Base-by-base conservation (phyloP, 1,140 invertebrate species). In the Platyscapa corneri region DNA sequence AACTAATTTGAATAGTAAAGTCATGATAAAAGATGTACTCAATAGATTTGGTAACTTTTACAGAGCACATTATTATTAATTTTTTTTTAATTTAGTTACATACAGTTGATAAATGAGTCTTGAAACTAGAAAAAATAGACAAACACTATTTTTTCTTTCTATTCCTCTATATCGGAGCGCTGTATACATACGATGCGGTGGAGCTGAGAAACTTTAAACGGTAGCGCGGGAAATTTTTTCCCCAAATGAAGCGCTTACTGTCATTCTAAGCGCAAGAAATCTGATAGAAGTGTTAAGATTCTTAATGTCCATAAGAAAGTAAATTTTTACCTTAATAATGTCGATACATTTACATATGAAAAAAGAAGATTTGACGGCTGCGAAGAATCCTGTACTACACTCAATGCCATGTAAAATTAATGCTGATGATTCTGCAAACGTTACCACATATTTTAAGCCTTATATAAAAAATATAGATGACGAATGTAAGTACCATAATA, bases 401-500 rank as follows among this genome's bases (percentile, higher is more conserved):
- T 95, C 95, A 77, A 93, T 97, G 83, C 97, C 97, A 6, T 97
- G 95, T 89, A 95, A 96, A 93, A 95, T 97, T 78, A 92, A 96
- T 83, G 94, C 94, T 10, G 94, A 97, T 88, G 96, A 96, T 70
- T 89, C 94, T 27, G 96, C 96, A 0, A 95, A 96, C 87, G 95
- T 97, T 49, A 93, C 94, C 0, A 93, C 94, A 74, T 97, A 95
- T 91, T 97, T 97, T 89, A 94, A 95, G 83, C 94, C 95, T 3
- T 95, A 95, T 77, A 94, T 95, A 42, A 93, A 93, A 49, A 92
- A 93, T 75, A 91, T 93, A 37, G 90, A 92, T 8, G 89, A 93
- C 70, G 88, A 92, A 85, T 82, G 90, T 92, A 86, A 91, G 91
- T 91, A 85, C 82, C 83, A 27, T 34, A 27, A 37, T 14, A 39